Conservation (phyloP, 2,797 vertebrate species). For the Acrocephalus scirpaceus region DNA sequence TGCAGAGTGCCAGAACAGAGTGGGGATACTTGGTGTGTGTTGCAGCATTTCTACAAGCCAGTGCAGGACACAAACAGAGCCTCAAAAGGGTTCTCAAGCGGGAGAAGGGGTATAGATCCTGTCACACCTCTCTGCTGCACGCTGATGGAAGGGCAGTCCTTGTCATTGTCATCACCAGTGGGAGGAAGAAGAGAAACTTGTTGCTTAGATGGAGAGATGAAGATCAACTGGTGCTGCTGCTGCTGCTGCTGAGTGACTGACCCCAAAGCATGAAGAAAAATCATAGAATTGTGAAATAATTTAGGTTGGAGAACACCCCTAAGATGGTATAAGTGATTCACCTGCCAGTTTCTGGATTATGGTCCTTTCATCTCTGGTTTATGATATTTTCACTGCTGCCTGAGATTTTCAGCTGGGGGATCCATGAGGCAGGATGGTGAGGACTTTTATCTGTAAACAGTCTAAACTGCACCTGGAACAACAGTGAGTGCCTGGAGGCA, state of each 20-base stretch:
- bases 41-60: not conserved
- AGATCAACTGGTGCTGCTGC: not conserved
- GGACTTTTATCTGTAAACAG: not conserved
- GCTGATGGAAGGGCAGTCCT: not conserved
- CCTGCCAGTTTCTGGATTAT: not conserved
- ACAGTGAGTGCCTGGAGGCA: not conserved
- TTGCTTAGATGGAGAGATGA: not conserved
- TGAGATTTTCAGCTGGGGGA: not conserved
- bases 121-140: not conserved
- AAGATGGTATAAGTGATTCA: not conserved
- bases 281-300: not conserved
- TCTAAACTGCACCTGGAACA: not conserved
- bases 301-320: not conserved
- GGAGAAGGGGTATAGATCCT: not conserved
- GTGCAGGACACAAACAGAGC: not conserved
- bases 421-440: not conserved
- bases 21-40: not conserved
- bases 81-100: not conserved
- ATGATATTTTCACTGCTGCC: not conserved
- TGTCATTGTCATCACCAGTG: not conserved
- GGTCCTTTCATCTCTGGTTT: not conserved
- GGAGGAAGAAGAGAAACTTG: not conserved
- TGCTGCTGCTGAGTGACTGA: not conserved
- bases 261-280: not conserved
- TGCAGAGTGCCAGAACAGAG: not conserved